Evolutionary conservation across 2,113 vertebrate species (phyloP), one percentile per base, ranked within the genome.

Genomic region (Eulemur rufifrons): DNA sequence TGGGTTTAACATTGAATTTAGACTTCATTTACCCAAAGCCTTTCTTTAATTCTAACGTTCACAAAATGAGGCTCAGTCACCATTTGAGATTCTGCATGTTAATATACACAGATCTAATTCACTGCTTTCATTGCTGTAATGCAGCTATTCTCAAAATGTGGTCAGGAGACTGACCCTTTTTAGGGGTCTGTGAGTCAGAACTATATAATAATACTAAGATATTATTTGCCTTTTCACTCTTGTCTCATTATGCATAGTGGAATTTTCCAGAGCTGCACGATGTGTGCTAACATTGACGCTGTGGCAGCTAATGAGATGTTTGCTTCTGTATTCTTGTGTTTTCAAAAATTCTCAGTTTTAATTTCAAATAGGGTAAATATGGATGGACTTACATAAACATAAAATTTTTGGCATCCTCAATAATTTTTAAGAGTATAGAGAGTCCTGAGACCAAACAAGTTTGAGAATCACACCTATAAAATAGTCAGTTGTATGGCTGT

Each of bases 251-350:
- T 17, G 5, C 71, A n/a, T 27, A 0, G 64, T 73, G 71, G 86
- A 80, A 63, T 54, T 95, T 95, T 81, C 86, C 87, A 85, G 63
- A 84, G 76, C 56, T 9, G 4, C 32, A 0, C 81, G 82, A 39
- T 50, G 7, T 21, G 50, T 37, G 25, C 37, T 82, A 73, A 63
- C 42, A 29, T 52, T 23, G 45, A 91, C 54, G 20, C 5, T 42
- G 64, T 6, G 37, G 45, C 32, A 80, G 23, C 59, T 76, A 50
- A 66, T 39, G 68, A 87, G 64, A 25, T 56, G 83, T 66, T 15
- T 68, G 7, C 71, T 61, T 56, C 12, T 80, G 13, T 54, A 2
- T 81, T 71, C 66, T 27, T 56, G 64, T 52, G 5, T 69, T 81
- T 69, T 68, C 1, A 23, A 54, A 91, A 47, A 11, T 42, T 34